phyloP scores from a whole-genome alignment of 2,888 invertebrate species.

The Sipha maydis region DNA sequence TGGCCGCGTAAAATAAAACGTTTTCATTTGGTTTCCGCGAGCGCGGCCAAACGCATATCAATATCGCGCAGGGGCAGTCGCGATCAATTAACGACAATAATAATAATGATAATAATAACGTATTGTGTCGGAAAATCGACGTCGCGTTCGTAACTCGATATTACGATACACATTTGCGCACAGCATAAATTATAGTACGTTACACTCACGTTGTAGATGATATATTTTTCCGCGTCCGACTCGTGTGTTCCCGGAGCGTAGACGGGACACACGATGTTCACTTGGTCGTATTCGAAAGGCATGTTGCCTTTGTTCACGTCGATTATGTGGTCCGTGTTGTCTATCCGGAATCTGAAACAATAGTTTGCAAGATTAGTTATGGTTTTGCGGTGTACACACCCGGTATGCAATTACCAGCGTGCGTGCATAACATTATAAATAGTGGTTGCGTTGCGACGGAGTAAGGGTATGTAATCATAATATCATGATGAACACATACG shows the following conservation, averaged over 20 bases:
- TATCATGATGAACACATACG: neutral
- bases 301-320: conserved; percentile 94
- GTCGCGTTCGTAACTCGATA: too few species aligned
- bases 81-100: too few species aligned
- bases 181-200: neutral
- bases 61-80: too few species aligned
- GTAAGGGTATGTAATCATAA: neutral
- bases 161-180: too few species aligned
- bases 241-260: conserved; percentile 87
- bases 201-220: conserved; percentile 86
- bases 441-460: neutral
- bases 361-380: neutral
- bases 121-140: too few species aligned
- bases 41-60: too few species aligned
- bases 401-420: neutral
- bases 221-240: conserved; percentile 92
- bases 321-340: conserved; percentile 96
- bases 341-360: conserved; percentile 85
- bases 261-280: conserved; percentile 93
- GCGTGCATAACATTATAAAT: neutral
- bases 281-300: conserved; percentile 94
- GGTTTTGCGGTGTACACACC: neutral
- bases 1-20: too few species aligned
- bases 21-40: too few species aligned
- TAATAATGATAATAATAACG: too few species aligned